A percentile compares a stretch with the other conserved stretches of the same genome.
phyloP scores from a whole-genome alignment of 2,113 vertebrate genomes.

The Meriones unguiculatus region DNA sequence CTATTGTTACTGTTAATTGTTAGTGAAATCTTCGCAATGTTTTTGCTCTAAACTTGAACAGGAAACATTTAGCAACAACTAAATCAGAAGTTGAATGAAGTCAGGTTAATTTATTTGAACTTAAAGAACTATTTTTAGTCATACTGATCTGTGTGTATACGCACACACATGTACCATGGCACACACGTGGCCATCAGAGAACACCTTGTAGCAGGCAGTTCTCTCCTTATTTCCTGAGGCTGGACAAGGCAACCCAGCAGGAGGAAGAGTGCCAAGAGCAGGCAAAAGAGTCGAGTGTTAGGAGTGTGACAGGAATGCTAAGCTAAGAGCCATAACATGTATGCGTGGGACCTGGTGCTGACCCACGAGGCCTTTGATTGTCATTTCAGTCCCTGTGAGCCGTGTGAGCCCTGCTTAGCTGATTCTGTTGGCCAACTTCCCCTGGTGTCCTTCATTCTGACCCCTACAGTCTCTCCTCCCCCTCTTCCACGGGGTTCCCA shows the following conservation, averaged over 20 bases:
- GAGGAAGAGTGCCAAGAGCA: background rate
- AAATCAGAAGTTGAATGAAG: constrained; percentile 22
- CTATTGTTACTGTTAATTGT: constrained; percentile 24
- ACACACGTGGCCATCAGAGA: too few species aligned
- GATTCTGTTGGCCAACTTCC: background rate
- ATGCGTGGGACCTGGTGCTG: background rate
- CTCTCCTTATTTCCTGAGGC: background rate
- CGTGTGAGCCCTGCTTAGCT: background rate
- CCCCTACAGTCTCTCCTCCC: background rate
- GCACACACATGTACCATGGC: background rate
- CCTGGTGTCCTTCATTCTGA: background rate
- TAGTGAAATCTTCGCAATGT: constrained; percentile 24
- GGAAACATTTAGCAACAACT: constrained; percentile 52
- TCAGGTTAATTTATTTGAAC: constrained; percentile 20
- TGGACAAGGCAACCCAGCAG: background rate
- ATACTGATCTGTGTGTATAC: background rate
- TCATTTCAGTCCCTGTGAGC: background rate
- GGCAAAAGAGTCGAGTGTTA: background rate
- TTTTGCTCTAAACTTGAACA: background rate
- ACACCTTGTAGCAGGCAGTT: background rate
- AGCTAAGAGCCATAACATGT: background rate
- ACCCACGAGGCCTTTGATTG: background rate
- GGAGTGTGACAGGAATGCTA: background rate
- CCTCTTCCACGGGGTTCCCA: background rate
- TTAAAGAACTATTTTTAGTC: background rate